These are phyloP conservation scores for Tiliqua scincoides DNA, from an alignment of 2,113 vertebrate genomes.

Conservation along the genomic window DNA sequence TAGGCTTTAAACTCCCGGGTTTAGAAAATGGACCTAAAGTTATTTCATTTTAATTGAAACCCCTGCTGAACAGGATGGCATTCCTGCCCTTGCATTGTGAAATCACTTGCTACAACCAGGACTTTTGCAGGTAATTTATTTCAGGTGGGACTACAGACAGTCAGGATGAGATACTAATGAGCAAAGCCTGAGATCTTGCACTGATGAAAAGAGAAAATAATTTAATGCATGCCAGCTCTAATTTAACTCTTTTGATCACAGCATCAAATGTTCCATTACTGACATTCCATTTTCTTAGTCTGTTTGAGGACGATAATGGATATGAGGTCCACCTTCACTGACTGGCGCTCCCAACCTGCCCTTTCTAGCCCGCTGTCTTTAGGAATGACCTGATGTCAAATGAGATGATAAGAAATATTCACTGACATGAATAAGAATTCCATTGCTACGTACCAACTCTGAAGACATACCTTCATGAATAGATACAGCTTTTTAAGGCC, in stretches of 20 bases:
- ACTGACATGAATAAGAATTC: background rate
- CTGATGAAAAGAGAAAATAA: constrained; percentile 53
- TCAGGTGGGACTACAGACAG: constrained; percentile 30
- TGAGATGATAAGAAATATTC: constrained; percentile 6
- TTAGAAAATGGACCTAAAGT: constrained; percentile 48
- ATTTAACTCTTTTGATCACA: constrained; percentile 15
- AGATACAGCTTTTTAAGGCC: background rate
- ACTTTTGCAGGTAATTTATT: constrained; percentile 42
- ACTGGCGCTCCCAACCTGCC: background rate
- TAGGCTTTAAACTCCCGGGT: constrained; percentile 36
- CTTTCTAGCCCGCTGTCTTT: background rate
- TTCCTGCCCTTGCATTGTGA: constrained; percentile 38
- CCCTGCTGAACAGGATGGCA: constrained; percentile 27
- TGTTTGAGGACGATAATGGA: constrained; percentile 1
- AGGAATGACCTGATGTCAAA: constrained; percentile 4
- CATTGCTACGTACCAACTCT: background rate
- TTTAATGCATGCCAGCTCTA: constrained; percentile 47
- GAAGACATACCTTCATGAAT: background rate
- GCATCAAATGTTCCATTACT: constrained; percentile 22
- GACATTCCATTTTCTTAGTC: constrained; percentile 29
- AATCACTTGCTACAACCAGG: constrained; percentile 29
- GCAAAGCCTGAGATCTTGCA: constrained; percentile 20
- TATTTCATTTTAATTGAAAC: constrained; percentile 63
- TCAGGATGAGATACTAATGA: constrained; percentile 41
- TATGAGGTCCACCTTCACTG: constrained; percentile 3